Conservation (phyloP, 2,113 vertebrate genomes). For the Cinclus mexicanus region DNA sequence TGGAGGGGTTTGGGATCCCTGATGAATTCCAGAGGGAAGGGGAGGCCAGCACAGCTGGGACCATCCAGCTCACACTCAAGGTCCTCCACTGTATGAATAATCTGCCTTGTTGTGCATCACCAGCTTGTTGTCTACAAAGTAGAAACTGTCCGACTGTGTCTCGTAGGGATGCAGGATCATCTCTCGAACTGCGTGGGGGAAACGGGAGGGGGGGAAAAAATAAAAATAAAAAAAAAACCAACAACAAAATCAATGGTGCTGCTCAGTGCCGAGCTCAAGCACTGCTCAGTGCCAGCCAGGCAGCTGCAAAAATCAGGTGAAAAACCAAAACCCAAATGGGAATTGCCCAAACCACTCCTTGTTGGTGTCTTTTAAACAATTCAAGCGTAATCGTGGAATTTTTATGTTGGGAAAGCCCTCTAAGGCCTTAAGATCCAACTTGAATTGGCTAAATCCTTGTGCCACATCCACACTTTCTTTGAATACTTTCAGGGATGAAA, state of each 20-base stretch:
- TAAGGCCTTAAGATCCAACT: neutral
- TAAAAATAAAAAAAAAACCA: too few relatives aligned
- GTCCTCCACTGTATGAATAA: slow-evolving; percentile 94
- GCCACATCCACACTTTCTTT: neutral
- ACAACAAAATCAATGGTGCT: rapidly evolving
- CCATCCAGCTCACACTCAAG: slow-evolving; percentile 59
- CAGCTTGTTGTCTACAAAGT: slow-evolving; percentile 98
- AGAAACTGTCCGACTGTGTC: slow-evolving; percentile 99
- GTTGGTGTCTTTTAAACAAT: neutral
- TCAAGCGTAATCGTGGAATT: neutral
- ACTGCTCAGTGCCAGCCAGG: rapidly evolving
- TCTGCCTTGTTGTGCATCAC: slow-evolving; percentile 99
- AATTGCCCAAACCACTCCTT: neutral
- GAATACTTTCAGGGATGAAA: neutral
- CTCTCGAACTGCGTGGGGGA: slow-evolving; percentile 83
- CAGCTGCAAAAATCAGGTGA: neutral
- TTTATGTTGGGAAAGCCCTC: neutral
- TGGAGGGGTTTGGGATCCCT: slow-evolving; percentile 52
- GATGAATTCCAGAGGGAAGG: slow-evolving; percentile 18
- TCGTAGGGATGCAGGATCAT: slow-evolving; percentile 96
- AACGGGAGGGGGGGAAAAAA: neutral
- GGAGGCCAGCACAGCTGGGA: neutral
- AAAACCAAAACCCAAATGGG: neutral
- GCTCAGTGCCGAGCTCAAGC: rapidly evolving
- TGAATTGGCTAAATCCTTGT: neutral